Base-by-base conservation (phyloP, 37 sponge, comb jelly and placozoan genomes). In the Aplysina aerophoba region DNA sequence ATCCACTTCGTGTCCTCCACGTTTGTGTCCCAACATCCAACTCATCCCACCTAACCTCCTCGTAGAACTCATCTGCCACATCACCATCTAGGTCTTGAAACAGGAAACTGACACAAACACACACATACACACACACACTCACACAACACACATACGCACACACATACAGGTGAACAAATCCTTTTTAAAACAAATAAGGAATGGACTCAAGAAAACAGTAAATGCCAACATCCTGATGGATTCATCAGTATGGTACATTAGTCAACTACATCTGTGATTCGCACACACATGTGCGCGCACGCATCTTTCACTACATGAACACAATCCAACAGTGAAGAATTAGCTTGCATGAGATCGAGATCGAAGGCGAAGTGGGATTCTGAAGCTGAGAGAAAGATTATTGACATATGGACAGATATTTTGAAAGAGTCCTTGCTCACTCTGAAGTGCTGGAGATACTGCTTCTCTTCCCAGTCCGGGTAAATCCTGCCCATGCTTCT, bases 1-100 rank as follows among this genome's bases (percentile, higher is more conserved):
- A 59, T 64, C 68, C 59, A 81, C 0, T 92, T 54, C 33, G 71
- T 85, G 15, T 38, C 83, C 12, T 54, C 85, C 53, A 87, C 73
- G 81, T 82, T 89, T 22, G 15, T 83, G 30, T 91, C 86, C 3
- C 25, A 19, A 44, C 37, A 17, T 19, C 20, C 22, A 75, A 24
- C 4, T 30, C 19, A 30, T 69, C 34, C 34, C 34, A 34, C 30
- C 71, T 69, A 21, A 21, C 44, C 24, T 75, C 78, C 15, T 40
- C 53, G 41, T 75, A 75, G 25, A 75, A 75, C 53, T 75, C 78
- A 44, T 50, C 54, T 0, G 78, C 78, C 37, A 36, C 37, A 44
- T 75, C 78, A 16, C 78, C 78, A 50, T 75, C 78, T 22, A 6
- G 25, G 37, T 75, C 78, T 50, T 50, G 25, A 75, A 83, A 86